These are phyloP conservation scores for Pempheris klunzingeri DNA, from an alignment of 2,797 vertebrate genomes.

Conservation along the genomic window DNA sequence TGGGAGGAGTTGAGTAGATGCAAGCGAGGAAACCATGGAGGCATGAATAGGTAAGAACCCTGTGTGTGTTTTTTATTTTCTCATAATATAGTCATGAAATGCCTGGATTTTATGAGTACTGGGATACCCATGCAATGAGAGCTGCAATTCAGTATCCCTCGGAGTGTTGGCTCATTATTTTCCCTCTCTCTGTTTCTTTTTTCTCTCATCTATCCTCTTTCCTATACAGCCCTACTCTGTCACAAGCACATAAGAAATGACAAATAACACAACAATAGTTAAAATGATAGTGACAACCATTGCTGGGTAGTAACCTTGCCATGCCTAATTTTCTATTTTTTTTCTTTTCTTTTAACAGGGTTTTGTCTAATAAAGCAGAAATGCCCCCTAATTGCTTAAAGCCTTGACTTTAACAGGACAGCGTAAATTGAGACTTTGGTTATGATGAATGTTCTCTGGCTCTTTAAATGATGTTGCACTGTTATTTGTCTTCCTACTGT, in stretches of 20 bases:
- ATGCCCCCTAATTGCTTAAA: slow-evolving; percentile 42
- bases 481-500: slow-evolving; percentile 58
- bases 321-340: background rate
- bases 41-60: slow-evolving; percentile 30
- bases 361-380: slow-evolving; percentile 40
- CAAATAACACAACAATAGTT: slow-evolving; percentile 14
- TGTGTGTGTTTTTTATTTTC: background rate
- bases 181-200: slow-evolving; percentile 3
- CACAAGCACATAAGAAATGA: slow-evolving; percentile 12
- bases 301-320: background rate
- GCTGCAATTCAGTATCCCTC: slow-evolving; percentile 33
- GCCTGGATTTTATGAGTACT: slow-evolving; percentile 30
- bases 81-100: slow-evolving; percentile 24
- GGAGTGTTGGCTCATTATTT: slow-evolving; percentile 47
- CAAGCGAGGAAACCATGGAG: slow-evolving; percentile 10
- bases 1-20: slow-evolving; percentile 32
- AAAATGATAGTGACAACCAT: slow-evolving; percentile 13
- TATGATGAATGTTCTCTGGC: slow-evolving; percentile 64
- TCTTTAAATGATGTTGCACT: slow-evolving; percentile 56
- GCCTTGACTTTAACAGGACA: slow-evolving; percentile 47
- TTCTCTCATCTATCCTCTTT: slow-evolving; percentile 10
- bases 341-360: background rate
- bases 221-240: background rate
- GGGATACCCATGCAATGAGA: slow-evolving; percentile 25
- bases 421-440: slow-evolving; percentile 51